Conservation (phyloP, 2,113 vertebrate species). For the Etia nguti region DNA sequence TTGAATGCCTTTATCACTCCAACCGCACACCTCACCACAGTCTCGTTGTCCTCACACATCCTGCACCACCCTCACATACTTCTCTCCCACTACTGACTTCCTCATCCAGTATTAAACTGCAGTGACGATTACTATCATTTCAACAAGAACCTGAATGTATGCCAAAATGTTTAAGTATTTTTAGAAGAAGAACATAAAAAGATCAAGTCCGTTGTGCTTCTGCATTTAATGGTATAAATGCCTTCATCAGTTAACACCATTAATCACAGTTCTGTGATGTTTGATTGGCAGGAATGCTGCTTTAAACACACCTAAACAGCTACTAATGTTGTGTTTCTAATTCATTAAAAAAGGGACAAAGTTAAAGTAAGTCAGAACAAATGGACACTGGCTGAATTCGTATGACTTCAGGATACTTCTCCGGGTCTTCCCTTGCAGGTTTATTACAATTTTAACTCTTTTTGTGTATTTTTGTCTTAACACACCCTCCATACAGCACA, state of each 20-base stretch:
- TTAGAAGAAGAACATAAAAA: not conserved
- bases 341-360: not conserved
- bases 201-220: not conserved
- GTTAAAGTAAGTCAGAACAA: not conserved
- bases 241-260: not conserved
- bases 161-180: not conserved
- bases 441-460: not conserved
- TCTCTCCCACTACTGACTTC: not conserved
- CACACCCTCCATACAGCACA: accelerated
- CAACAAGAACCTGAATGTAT: not conserved
- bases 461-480: not conserved
- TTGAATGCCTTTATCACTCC: not conserved
- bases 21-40: not conserved
- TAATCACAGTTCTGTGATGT: not conserved
- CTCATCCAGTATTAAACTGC: not conserved
- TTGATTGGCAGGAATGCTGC: not conserved
- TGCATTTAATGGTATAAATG: not conserved
- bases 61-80: not conserved
- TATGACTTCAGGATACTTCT: not conserved
- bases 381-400: not conserved
- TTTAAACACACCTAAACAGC: not conserved
- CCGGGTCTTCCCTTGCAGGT: not conserved
- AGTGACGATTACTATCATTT: not conserved
- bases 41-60: not conserved
- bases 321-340: not conserved